These are phyloP conservation scores for Tamandua tetradactyla DNA, from an alignment of 2,797 vertebrate genomes.

Conservation along the genomic window DNA sequence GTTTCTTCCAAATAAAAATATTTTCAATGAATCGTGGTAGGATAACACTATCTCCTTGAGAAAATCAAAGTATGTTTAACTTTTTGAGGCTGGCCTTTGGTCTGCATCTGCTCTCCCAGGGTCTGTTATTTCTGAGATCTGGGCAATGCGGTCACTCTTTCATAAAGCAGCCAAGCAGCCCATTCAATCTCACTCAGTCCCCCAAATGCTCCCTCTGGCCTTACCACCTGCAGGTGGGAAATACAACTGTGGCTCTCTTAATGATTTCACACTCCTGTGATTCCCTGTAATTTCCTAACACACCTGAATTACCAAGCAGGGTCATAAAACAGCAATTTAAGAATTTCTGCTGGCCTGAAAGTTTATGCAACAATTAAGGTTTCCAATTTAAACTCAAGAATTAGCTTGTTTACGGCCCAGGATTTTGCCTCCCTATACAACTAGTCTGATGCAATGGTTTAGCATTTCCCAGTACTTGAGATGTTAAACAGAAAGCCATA, in stretches of 20 bases:
- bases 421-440: constrained; percentile 55
- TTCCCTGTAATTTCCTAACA: constrained; percentile 64
- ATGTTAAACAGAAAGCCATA: constrained; percentile 29
- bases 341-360: constrained; percentile 67
- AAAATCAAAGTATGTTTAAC: not conserved
- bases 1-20: not conserved
- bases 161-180: not conserved
- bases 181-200: not conserved
- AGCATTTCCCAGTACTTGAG: constrained; percentile 29
- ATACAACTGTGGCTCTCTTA: constrained; percentile 36
- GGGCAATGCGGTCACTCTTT: not conserved
- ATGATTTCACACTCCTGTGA: constrained; percentile 52
- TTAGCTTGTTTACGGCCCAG: constrained; percentile 50
- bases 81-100: not conserved
- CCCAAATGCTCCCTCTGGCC: not conserved
- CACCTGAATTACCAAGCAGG: constrained; percentile 43
- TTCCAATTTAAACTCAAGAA: constrained; percentile 64
- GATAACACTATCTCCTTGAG: not conserved
- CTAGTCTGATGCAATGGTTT: not conserved
- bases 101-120: not conserved
- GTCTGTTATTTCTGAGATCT: not conserved
- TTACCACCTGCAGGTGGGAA: constrained; percentile 47
- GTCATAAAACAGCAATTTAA: constrained; percentile 67
- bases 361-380: constrained; percentile 57
- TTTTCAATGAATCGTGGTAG: not conserved